Base-by-base conservation (phyloP, 2,888 invertebrate genomes). In the Microctonus hyperodae region DNA sequence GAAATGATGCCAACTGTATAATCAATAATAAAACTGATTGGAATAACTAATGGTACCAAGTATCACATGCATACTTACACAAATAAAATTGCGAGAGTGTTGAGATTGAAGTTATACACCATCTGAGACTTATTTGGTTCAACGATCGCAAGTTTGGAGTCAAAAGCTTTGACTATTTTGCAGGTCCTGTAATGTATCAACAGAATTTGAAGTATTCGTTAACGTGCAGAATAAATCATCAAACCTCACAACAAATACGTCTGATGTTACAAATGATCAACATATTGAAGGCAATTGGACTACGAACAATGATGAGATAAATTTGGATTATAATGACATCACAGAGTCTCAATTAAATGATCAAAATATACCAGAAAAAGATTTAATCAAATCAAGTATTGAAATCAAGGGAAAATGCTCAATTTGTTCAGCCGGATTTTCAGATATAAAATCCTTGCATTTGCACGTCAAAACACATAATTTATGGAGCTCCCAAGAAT, bases 161-260 rank as follows among this genome's bases (percentile, higher is more conserved):
- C 78, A 81, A 82, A 44, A 44, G 79, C 74, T 75, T 76, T 75
- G 76, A 79, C 78, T 81, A 72, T 82, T 82, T 82, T 82, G 68
- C 81, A 82, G 82, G 79, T 82, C 76, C 75, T 69, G 74, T 76
- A 80, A 70, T 72, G 71, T 67, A 70, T 74, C 73, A 76, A 76
- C 75, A 73, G 69, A 78, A 67, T 77, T 80, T 77, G 79, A 72
- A 75, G 73, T 76, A 72, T 77, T 78, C 70, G 73, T 79, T 73
- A 76, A 78, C 65, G 75, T 65, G 74, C 77, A 76, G 69, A 81
- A 73, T 73, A 63, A 75, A 69, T 77, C 72, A 74, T 75, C 77
- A 78, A 76, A 73, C 64, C 62, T 73, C 25, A 53, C 40, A 58
- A 64, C 51, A 35, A 31, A 57, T 33, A 31, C 37, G 37, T 66